Percentiles rank a stretch among this genome's conserved stretches.
phyloP scores from a whole-genome alignment of 2,888 invertebrate genomes.

The Amphipoea lucens region DNA sequence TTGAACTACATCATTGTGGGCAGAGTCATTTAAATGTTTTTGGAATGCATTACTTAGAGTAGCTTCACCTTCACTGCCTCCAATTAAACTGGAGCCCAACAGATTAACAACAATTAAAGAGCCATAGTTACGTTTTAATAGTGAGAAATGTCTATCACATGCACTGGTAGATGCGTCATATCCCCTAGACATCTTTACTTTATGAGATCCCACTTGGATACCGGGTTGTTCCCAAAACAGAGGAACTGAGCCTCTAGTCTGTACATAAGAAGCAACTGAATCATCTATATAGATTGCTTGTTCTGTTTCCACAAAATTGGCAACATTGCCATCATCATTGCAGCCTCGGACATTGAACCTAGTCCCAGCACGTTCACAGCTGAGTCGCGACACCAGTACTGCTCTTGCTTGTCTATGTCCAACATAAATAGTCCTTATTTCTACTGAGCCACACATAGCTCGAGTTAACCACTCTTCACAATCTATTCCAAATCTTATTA shows the following conservation, averaged over 20 bases:
- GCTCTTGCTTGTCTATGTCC: slow-evolving; percentile 98
- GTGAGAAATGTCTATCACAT: slow-evolving; percentile 96
- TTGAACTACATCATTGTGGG: slow-evolving; percentile 95
- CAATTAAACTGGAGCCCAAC: slow-evolving; percentile 96
- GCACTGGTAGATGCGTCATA: slow-evolving; percentile 98
- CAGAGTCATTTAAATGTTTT: slow-evolving; percentile 95
- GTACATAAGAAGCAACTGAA: slow-evolving; percentile 96
- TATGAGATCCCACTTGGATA: slow-evolving; percentile 99
- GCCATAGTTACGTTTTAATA: slow-evolving; percentile 97
- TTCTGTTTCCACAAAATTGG: slow-evolving; percentile 99
- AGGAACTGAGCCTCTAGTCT: slow-evolving; percentile 98
- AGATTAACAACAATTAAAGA: slow-evolving; percentile 97
- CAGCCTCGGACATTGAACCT: slow-evolving; percentile 99
- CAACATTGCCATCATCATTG: slow-evolving; percentile 99
- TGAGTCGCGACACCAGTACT: slow-evolving; percentile 98
- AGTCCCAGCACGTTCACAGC: slow-evolving; percentile 99
- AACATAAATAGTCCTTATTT: slow-evolving; percentile 99
- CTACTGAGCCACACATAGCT: slow-evolving; percentile 99
- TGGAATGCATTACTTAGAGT: slow-evolving; percentile 98
- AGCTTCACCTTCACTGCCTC: slow-evolving; percentile 99
- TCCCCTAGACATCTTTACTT: slow-evolving; percentile 98
- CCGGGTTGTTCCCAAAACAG: slow-evolving; percentile 99
- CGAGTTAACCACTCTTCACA: slow-evolving; percentile 97
- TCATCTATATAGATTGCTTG: slow-evolving; percentile 98
- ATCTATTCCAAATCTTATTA: slow-evolving; percentile 97